Base-by-base conservation (phyloP, 2,113 vertebrate species). In the Halichoerus grypus region DNA sequence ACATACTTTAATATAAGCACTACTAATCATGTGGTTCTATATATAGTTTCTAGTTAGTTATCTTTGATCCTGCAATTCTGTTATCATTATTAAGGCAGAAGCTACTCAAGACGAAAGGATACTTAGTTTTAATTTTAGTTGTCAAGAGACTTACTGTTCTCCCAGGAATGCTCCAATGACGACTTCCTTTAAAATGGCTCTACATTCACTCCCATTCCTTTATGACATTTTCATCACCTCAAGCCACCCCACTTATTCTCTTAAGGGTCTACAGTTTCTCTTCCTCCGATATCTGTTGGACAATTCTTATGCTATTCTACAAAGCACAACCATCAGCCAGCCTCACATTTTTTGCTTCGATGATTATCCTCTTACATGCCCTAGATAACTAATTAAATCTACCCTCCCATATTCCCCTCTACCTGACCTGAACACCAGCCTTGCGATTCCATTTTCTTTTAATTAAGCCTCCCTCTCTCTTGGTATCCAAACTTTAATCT, bases 341-440 rank as follows among this genome's bases (percentile, higher is more conserved):
- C 67, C 53, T 95, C 72, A 65, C 59, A 67, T 63, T 91, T 88
- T 97, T 85, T 67, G 91, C 92, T 94, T 97, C 36, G 12, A 39
- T 93, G 94, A 97, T 92, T 92, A 95, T 92, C 36, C 26, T 65
- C 55, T 97, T 95, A 85, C 94, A 90, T 87, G 82, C 49, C 91
- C 92, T 87, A 97, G 76, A 95, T 97, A 98, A 96, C 80, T 97
- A 98, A 98, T 97, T 98, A 98, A 97, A 97, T 86, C 81, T 94
- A 97, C 49, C 61, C 51, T 97, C 16, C n/a, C 53, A n/a, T 57
- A 91, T 46, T 92, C 19, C 57, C 61, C 77, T 53, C 76, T 83
- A 92, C 28, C 79, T 1, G 31, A 95, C 84, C 77, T 85, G 80
- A 96, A 91, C 94, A 69, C 19, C 49, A 82, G 71, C 7, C 63